phyloP scores from a whole-genome alignment of 2,113 vertebrate genomes.

The Xerus inauris region DNA sequence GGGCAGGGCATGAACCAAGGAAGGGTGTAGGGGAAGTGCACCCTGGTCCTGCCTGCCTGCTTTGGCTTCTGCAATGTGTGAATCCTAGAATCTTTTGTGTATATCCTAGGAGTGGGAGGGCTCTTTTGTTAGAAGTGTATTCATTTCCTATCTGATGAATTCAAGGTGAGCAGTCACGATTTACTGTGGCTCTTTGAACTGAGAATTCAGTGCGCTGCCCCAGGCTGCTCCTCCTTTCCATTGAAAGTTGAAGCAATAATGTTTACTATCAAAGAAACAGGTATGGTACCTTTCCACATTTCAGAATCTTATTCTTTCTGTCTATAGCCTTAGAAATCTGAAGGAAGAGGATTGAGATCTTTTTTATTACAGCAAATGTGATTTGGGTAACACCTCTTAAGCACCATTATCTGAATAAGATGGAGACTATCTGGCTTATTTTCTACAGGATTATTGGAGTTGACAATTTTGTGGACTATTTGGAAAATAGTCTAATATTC shows the following conservation, averaged over 20 bases:
- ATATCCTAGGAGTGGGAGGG: not conserved
- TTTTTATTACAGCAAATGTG: not conserved
- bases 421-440: not conserved
- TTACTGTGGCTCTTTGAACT: not conserved
- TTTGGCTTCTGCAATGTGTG: not conserved
- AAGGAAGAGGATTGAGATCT: not conserved
- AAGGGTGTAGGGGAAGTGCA: rapidly evolving
- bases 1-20: too few relatives aligned
- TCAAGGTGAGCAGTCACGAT: not conserved
- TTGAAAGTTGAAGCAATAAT: not conserved
- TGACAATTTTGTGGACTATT: slow-evolving; percentile 16
- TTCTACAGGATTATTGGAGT: not conserved
- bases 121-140: not conserved
- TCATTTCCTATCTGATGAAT: slow-evolving; percentile 27
- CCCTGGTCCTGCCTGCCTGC: not conserved
- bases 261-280: not conserved
- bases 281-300: not conserved
- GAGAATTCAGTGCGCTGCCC: not conserved
- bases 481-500: not conserved
- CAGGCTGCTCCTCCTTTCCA: not conserved
- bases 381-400: not conserved
- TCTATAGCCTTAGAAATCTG: not conserved
- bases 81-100: not conserved
- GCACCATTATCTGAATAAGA: not conserved
- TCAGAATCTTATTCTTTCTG: not conserved